A percentile compares a stretch with the other conserved stretches of the same genome.
phyloP scores from a whole-genome alignment of 2,888 invertebrate species.

The Pristionchus exspectatus region DNA sequence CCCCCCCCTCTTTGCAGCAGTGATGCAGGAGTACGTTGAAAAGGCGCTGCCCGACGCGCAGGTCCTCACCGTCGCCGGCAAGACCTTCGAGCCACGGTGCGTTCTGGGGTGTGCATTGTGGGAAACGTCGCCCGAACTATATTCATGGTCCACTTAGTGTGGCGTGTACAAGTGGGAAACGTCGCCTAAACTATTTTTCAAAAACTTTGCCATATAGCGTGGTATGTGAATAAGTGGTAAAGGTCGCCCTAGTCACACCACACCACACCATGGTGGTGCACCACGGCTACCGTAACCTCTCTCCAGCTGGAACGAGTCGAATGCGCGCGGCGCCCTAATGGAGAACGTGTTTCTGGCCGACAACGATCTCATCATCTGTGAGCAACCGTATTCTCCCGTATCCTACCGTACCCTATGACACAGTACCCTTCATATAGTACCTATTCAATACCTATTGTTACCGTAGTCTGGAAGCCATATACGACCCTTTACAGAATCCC shows the following conservation, averaged over 20 bases:
- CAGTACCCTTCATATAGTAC: not conserved
- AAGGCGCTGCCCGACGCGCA: not conserved
- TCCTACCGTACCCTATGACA: not conserved
- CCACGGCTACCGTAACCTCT: not conserved
- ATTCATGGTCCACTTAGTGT: no score
- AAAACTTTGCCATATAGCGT: not conserved
- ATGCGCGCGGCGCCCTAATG: not conserved
- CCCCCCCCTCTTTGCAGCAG: not conserved
- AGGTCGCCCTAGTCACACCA: not conserved
- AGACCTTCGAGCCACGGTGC: not conserved
- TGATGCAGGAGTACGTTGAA: not conserved
- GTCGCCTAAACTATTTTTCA: not conserved
- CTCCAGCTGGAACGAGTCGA: slow-evolving; percentile 40
- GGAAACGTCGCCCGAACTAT: no score
- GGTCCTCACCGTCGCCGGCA: not conserved
- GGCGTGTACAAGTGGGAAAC: not conserved
- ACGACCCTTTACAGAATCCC: no score
- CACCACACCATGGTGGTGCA: no score
- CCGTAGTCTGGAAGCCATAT: no score
- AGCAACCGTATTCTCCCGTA: not conserved
- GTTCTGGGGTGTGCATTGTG: not conserved
- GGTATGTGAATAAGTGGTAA: not conserved
- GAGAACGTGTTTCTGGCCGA: not conserved
- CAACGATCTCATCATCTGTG: not conserved
- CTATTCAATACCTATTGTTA: no score